Evolutionary conservation across 2,113 vertebrate species (phyloP).

Genomic region (Alligator sinensis): DNA sequence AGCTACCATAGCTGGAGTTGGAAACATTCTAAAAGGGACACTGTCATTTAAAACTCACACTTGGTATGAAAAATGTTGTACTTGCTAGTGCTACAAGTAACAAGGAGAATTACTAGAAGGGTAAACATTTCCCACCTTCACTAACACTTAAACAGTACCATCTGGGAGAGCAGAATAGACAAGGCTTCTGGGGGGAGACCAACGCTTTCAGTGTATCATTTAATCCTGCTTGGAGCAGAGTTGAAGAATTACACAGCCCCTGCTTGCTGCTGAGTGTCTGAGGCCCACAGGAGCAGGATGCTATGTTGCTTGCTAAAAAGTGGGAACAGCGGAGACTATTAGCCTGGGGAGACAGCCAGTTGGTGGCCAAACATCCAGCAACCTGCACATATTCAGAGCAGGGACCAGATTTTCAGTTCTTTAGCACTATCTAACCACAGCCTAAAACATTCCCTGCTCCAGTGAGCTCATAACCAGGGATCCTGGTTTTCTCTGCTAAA

Average conservation of each 20-base stretch:
- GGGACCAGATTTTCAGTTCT: not conserved
- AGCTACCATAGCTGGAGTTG: slow-evolving; percentile 59
- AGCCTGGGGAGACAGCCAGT: not conserved
- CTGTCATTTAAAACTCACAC: slow-evolving; percentile 24
- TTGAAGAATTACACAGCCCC: not conserved
- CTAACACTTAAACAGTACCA: not conserved
- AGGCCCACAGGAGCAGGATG: not conserved
- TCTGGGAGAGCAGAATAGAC: not conserved
- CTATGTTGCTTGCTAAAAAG: not conserved
- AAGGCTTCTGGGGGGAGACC: not conserved
- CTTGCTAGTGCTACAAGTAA: slow-evolving; percentile 6
- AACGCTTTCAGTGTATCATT: not conserved
- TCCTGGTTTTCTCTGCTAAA: too few relatives aligned
- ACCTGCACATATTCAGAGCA: not conserved
- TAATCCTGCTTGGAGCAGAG: not conserved
- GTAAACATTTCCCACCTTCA: not conserved
- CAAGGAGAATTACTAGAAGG: not conserved
- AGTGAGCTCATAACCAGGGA: too few relatives aligned
- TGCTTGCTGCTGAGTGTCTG: not conserved
- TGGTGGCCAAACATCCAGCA: not conserved
- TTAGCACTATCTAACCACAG: not conserved
- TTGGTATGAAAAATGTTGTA: slow-evolving; percentile 29
- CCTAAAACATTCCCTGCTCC: not conserved
- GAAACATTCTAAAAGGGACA: slow-evolving; percentile 58
- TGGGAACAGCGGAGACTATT: not conserved